phyloP scores from a whole-genome alignment of 2,888 invertebrate species.

The Thyatira batis region DNA sequence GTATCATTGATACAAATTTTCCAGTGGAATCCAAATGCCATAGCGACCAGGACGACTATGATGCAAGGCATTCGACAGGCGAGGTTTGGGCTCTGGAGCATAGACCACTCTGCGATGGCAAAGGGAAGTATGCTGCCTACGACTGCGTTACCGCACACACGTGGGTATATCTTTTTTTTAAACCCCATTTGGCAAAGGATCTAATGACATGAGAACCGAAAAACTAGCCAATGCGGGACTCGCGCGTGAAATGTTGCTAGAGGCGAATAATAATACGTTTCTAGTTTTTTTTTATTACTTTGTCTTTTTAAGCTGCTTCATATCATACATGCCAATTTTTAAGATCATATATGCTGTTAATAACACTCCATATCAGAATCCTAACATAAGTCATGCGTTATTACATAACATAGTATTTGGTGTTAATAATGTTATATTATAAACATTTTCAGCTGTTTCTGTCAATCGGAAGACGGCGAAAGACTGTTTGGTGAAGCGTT shows the following conservation, averaged over 20 bases:
- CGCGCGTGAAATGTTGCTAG: too few species aligned
- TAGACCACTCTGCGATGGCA: conserved; percentile 83
- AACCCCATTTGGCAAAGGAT: too few species aligned
- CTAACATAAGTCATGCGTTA: too few species aligned
- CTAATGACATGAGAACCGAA: too few species aligned
- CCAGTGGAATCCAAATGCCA: conserved; percentile 67
- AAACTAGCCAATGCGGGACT: too few species aligned
- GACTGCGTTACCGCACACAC: conserved; percentile 86
- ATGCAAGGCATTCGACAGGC: conserved; percentile 68
- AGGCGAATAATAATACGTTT: too few species aligned
- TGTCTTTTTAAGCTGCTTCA: too few species aligned
- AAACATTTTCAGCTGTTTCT: conserved; percentile 82
- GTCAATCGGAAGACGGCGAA: conserved; percentile 82
- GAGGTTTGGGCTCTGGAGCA: conserved; percentile 79
- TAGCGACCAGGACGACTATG: conserved; percentile 72
- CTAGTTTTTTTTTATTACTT: too few species aligned
- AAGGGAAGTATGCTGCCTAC: conserved; percentile 81
- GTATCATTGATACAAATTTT: background rate
- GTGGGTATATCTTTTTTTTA: conserved; percentile 66
- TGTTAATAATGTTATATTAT: background rate
- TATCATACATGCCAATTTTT: too few species aligned
- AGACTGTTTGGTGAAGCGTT: conserved; percentile 86
- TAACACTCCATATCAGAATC: too few species aligned
- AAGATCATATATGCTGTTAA: too few species aligned
- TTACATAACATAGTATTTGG: too few species aligned